These are phyloP conservation scores for Cetonia aurata DNA, from an alignment of 2,888 invertebrate species.

Conservation along the genomic window DNA sequence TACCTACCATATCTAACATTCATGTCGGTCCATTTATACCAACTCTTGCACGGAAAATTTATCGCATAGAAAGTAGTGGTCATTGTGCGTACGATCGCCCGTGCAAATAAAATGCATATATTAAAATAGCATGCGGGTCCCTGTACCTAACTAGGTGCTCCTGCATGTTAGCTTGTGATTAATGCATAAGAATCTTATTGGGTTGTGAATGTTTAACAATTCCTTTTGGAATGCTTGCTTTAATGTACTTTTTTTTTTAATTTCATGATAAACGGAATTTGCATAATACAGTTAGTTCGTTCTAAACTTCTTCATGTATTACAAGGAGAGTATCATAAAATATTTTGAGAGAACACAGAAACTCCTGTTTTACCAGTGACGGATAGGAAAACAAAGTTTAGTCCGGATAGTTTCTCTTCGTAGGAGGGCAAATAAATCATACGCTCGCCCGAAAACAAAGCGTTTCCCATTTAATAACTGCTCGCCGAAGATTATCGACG, in stretches of 20 bases:
- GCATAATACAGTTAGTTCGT: not conserved
- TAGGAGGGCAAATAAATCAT: too few relatives aligned
- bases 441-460: too few relatives aligned
- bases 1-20: conserved; percentile 33
- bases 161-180: too few relatives aligned
- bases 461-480: conserved; percentile 9
- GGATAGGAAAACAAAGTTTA: not conserved
- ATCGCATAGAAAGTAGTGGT: conserved; percentile 35
- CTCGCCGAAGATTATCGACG: conserved; percentile 34
- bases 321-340: too few relatives aligned
- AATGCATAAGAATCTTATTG: too few relatives aligned
- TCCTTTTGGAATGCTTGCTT: not conserved
- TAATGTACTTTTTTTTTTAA: not conserved
- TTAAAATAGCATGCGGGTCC: conserved; percentile 8
- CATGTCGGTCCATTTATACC: conserved; percentile 23
- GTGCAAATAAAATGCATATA: conserved; percentile 22
- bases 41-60: conserved; percentile 40
- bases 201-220: too few relatives aligned
- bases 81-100: conserved; percentile 37
- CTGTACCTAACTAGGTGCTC: too few relatives aligned
- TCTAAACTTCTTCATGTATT: too few relatives aligned
- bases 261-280: not conserved
- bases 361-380: too few relatives aligned
- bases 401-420: not conserved
- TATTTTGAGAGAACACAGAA: not conserved